A percentile compares a stretch with the other conserved stretches of the same genome.
phyloP scores from a whole-genome alignment of 2,888 invertebrate species.

The Cryptophagus acutangulus region DNA sequence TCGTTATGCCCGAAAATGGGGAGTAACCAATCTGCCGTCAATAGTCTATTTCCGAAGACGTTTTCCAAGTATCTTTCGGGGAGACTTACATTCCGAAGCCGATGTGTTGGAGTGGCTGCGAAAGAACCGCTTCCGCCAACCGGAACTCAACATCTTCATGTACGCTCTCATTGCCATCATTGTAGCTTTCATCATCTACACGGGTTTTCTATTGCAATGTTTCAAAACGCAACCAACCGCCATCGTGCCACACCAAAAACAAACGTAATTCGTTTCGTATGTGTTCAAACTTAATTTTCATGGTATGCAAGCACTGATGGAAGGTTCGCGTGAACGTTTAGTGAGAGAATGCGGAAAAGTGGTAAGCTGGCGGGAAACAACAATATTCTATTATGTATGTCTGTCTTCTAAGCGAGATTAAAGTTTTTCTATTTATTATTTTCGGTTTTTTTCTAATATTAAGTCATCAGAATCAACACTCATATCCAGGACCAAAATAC shows the following conservation, averaged over 20 bases:
- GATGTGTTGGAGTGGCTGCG: constrained; percentile 89
- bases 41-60: constrained; percentile 87
- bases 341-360: not conserved
- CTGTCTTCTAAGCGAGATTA: too few relatives aligned
- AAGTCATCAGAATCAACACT: not conserved
- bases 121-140: constrained; percentile 88
- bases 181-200: constrained; percentile 82
- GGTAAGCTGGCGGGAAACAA: too few relatives aligned
- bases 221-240: constrained; percentile 70
- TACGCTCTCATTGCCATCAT: constrained; percentile 83
- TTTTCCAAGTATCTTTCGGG: constrained; percentile 83
- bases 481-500: constrained; percentile 22
- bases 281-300: too few relatives aligned
- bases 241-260: constrained; percentile 59
- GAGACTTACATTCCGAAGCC: constrained; percentile 75
- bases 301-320: too few relatives aligned
- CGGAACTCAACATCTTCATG: constrained; percentile 91
- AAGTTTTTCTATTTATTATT: not conserved
- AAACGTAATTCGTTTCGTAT: too few relatives aligned
- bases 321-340: constrained; percentile 4
- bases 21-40: constrained; percentile 84
- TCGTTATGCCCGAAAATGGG: constrained; percentile 89
- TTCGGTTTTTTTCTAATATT: not conserved
- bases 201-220: constrained; percentile 84
- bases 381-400: too few relatives aligned